A percentile compares a stretch with the other conserved stretches of the same genome.
phyloP scores from a whole-genome alignment of 2,113 vertebrate species.

The Bucco capensis region DNA sequence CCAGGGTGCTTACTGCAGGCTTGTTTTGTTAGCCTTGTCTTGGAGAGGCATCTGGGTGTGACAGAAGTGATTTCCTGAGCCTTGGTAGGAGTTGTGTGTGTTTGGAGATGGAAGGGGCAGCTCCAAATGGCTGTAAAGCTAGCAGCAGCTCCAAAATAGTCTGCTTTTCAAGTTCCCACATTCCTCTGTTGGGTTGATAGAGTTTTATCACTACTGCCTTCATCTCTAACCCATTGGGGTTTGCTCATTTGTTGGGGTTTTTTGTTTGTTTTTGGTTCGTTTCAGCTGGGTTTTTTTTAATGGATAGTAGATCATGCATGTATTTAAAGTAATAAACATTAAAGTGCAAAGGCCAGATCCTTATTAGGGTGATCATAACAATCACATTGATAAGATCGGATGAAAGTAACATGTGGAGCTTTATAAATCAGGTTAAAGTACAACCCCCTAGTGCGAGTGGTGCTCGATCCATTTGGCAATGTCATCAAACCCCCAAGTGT shows the following conservation, averaged over 20 bases:
- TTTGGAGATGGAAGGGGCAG: neutral
- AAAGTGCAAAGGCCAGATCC: constrained; percentile 45
- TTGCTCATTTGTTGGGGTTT: neutral
- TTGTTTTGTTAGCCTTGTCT: neutral
- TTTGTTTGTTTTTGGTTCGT: neutral
- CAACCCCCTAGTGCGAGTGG: constrained; percentile 48
- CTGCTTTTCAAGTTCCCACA: neutral
- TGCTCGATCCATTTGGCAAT: constrained; percentile 58
- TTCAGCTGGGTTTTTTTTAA: no score
- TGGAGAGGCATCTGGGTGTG: neutral
- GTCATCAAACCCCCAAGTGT: neutral
- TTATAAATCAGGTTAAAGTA: constrained; percentile 54
- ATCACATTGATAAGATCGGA: neutral
- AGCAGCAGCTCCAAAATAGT: neutral
- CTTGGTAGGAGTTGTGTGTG: neutral
- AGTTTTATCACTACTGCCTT: constrained; percentile 3
- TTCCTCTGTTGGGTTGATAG: neutral
- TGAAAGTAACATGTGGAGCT: neutral
- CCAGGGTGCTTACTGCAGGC: neutral
- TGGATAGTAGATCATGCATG: neutral
- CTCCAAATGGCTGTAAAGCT: neutral
- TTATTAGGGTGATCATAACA: neutral
- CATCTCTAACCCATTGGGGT: neutral
- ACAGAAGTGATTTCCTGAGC: neutral
- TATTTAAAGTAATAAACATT: constrained; percentile 24